Conservation (phyloP, 2,797 vertebrate genomes). For the Urosaurus nigricauda region DNA sequence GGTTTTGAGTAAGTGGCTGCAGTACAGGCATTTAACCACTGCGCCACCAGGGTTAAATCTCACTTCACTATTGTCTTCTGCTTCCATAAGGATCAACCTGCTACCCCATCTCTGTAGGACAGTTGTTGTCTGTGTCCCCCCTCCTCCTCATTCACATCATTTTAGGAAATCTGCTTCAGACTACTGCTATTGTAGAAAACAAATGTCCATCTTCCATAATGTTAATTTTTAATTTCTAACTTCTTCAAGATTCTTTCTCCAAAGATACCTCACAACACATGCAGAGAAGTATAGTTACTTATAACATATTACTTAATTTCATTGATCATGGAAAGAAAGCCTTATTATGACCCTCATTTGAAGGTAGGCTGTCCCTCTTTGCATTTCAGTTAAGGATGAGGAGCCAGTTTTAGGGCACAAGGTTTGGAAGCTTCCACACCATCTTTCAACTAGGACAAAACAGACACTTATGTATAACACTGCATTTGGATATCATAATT, state of each 20-base stretch:
- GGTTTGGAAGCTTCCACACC: background rate
- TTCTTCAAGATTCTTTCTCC: background rate
- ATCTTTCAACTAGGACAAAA: constrained; percentile 7
- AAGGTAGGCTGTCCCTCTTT: background rate
- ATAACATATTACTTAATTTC: background rate
- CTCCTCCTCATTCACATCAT: background rate
- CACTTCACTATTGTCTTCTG: background rate
- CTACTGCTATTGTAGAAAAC: background rate
- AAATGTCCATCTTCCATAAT: background rate
- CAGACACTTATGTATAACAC: background rate
- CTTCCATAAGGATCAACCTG: background rate
- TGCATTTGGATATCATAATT: background rate
- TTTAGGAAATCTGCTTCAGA: constrained; percentile 12
- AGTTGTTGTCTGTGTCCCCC: background rate
- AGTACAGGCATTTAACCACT: too few species aligned
- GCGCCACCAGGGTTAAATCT: too few species aligned
- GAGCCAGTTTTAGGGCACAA: background rate
- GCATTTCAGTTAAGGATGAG: background rate
- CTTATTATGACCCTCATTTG: background rate
- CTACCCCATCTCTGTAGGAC: background rate
- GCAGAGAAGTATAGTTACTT: background rate
- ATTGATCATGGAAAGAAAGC: background rate
- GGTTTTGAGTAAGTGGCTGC: too few species aligned
- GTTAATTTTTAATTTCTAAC: background rate
- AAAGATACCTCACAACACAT: background rate